Evolutionary conservation across 2,797 vertebrate genomes (phyloP), one percentile per base, ranked within the genome.

Genomic region (Characodon lateralis): DNA sequence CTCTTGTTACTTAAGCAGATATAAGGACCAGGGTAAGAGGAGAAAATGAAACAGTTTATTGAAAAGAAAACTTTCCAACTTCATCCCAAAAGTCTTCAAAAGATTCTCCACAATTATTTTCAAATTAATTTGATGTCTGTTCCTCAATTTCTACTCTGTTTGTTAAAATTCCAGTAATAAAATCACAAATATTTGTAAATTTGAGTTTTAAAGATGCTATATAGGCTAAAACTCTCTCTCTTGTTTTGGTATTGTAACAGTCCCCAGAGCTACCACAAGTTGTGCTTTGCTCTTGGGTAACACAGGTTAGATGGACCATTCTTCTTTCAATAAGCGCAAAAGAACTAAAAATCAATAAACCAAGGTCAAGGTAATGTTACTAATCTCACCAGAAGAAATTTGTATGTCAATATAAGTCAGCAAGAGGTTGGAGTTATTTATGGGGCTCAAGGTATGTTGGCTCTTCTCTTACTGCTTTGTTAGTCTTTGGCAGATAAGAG

Each of bases 311-410:
- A 87, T 79, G 82, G 73, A 82, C 80, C 86, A 88, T 85, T 89
- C 61, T 76, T 88, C 83, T 89, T 85, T 88, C 78, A 90, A 89
- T 89, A 81, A 89, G 78, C 82, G 66, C 4, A 83, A 79, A 86
- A 84, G 79, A 87, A 84, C 68, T 72, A 82, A 71, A 88, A 89
- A 91, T 94, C 93, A 85, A 93, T 94, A 90, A 39, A 78, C 81
- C 91, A 94, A 94, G 91, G 93, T 94, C 91, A 90, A 85, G 84
- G 74, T 90, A 89, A 91, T 90, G 80, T 88, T 89, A 78, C 85
- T 91, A 84, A 93, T 91, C 87, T 85, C 84, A 78, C 77, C 65
- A 79, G 73, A 73, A 86, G 83, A 92, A 91, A 91, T 92, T 75
- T 92, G 82, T 81, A 87, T 88, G 87, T 91, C 90, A 90, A 83